phyloP scores from a whole-genome alignment of 2,113 vertebrate genomes.

The Muntiacus reevesi region DNA sequence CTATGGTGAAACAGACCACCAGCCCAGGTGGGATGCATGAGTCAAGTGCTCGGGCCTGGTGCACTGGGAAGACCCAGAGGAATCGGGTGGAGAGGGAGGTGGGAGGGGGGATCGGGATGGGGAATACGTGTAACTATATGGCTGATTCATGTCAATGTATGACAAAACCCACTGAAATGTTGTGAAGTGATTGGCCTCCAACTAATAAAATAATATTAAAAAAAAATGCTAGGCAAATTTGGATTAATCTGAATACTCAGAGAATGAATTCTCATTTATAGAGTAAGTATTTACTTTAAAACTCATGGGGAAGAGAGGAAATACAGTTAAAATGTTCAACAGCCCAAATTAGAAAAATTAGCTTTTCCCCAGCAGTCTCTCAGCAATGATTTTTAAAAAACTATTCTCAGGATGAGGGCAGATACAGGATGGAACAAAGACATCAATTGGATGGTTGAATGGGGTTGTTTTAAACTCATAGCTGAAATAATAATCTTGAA shows the following conservation, averaged over 20 bases:
- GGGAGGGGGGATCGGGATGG: no score
- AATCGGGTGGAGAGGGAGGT: no score
- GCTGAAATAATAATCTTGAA: slow-evolving; percentile 32
- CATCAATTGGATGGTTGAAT: background rate
- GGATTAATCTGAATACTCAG: background rate
- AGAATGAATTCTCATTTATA: background rate
- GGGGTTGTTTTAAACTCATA: background rate
- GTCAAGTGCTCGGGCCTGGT: no score
- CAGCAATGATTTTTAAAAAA: background rate
- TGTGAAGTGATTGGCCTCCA: no score
- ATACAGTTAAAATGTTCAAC: background rate
- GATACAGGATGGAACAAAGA: background rate
- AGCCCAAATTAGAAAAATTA: background rate
- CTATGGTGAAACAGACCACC: no score
- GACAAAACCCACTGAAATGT: no score
- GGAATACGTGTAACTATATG: no score
- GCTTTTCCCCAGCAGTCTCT: background rate
- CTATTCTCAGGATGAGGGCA: background rate
- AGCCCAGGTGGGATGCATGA: no score
- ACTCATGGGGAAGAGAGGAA: background rate
- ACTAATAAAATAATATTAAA: no score
- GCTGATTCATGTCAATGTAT: no score
- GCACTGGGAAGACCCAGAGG: no score
- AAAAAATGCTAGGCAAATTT: background rate
- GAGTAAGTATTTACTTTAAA: background rate